Evolutionary conservation across 2,113 vertebrate species (phyloP), one percentile per base, ranked within the genome.

Genomic region (Epinephelus lanceolatus): DNA sequence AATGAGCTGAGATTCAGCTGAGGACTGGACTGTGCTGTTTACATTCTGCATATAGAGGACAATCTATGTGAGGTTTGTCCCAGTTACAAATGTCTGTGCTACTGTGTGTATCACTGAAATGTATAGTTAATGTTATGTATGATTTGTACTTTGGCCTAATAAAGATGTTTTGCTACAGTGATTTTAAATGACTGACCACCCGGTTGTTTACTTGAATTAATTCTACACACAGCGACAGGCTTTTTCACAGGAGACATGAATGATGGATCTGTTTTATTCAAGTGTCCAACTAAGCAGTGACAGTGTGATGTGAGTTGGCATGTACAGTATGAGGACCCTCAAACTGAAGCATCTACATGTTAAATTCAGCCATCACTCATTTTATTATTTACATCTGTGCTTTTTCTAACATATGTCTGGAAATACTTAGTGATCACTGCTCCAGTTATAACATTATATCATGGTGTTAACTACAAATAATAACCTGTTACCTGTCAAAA

Each of bases 1-100:
- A 97, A 97, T 18, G 96, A 98, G 9, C 92, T 99, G 15, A 90
- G 97, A 40, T 90, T 95, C 52, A 96, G 96, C 79, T 99, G 92
- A 97, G 47, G 33, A 63, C 19, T 21, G 23, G 25, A 51, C 12
- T 1, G 6, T 30, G 5, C 52, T 56, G 33, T 37, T 10, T 19
- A 23, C 1, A 51, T 42, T 78, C 18, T 71, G 45, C 13, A 5
- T 76, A 1, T 49, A 21, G 25, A 21, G 8, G 27, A 74, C 19
- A 62, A 68, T 51, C 33, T 40, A 4, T 76, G 51, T 71, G 65
- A 49, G 2, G 37, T 81, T 56, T 53, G 30, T 19, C 3, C 0
- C 14, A 47, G 10, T 78, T 0, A 3, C 70, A 11, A 21, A 33
- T 76, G 63, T 52, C 68, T 78, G 23, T 81, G 47, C 14, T 55